Evolutionary conservation across 2,888 invertebrate species (phyloP), one percentile per base, ranked within the genome.

Genomic region (Blomia tropicalis): DNA sequence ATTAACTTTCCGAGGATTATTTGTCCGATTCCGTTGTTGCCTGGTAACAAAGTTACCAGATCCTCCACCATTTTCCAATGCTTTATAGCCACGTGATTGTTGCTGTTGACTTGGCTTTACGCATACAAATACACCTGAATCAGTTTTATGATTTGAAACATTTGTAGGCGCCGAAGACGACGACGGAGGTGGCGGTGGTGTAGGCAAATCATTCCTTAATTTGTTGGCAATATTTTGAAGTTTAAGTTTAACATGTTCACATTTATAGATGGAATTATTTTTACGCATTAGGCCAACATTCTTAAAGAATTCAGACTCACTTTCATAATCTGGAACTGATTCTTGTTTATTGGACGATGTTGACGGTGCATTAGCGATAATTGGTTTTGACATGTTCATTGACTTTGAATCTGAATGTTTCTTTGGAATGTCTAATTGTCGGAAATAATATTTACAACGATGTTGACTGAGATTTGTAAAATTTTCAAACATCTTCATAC

Each of bases 281-380:
- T 29, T 56, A 3, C 56, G 25, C 23, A 27, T 11, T 30, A 56
- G 29, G 22, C 56, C 56, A 27, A 56, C 11, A 36, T 56, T 56
- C 17, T 56, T 3, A 23, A 56, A 56, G 22, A 56, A 56, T 36
- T 56, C 56, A 27, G 19, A 29, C 29, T 56, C 56, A 56, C 56
- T 25, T 56, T 31, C 27, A 11, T 56, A 56, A 23, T 56, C 56
- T 19, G 29, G 25, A 19, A 27, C 19, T 25, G 29, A 22, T 29
- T 56, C 56, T 19, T 27, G 29, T 7, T 14, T 27, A 47, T 22
- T 47, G 51, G 51, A 22, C 14, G 41, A 41, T n/a, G n/a, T n/a
- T n/a, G n/a, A n/a, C n/a, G n/a, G n/a, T n/a, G n/a, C n/a, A n/a
- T n/a, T n/a, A n/a, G n/a, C n/a, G n/a, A n/a, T n/a, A 36, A 36